Conservation (phyloP, 2,888 invertebrate genomes). For the Sinopyrophorus schimmeli region DNA sequence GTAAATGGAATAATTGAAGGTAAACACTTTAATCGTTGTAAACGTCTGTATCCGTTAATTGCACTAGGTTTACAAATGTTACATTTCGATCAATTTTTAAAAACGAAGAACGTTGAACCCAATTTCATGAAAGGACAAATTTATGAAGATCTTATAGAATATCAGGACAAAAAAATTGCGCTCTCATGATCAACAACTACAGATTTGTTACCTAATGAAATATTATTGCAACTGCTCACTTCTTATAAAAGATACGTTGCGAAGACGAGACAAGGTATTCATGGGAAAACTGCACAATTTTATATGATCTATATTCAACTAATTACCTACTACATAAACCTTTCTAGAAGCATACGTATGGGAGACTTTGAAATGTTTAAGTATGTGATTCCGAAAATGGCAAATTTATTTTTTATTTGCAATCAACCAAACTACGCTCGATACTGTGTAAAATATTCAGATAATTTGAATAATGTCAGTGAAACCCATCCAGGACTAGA, state of each 20-base stretch:
- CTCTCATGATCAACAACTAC: conserved; percentile 16
- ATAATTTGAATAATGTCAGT: neutral
- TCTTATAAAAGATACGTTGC: conserved; percentile 26
- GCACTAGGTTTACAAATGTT: neutral
- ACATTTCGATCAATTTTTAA: neutral
- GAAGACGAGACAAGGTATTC: conserved; percentile 36
- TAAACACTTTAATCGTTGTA: conserved; percentile 38
- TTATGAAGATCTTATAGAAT: too few species aligned
- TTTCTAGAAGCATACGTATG: neutral
- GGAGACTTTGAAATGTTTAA: neutral
- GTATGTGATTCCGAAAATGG: neutral
- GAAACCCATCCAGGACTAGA: neutral
- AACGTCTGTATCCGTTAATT: conserved; percentile 32
- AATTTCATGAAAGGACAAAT: conserved; percentile 30
- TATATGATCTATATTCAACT: conserved; percentile 41
- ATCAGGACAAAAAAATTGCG: too few species aligned
- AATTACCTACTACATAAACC: conserved; percentile 42
- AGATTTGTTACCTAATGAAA: conserved; percentile 17
- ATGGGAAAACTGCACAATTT: conserved; percentile 45
- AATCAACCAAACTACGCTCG: conserved; percentile 6
- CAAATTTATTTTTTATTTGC: conserved; percentile 22
- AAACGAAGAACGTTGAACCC: conserved; percentile 10
- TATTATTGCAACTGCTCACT: conserved; percentile 15
- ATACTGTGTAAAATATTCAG: neutral
- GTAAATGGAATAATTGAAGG: conserved; percentile 37